Base-by-base conservation (phyloP, 2,797 vertebrate genomes). In the Halcyon badia region DNA sequence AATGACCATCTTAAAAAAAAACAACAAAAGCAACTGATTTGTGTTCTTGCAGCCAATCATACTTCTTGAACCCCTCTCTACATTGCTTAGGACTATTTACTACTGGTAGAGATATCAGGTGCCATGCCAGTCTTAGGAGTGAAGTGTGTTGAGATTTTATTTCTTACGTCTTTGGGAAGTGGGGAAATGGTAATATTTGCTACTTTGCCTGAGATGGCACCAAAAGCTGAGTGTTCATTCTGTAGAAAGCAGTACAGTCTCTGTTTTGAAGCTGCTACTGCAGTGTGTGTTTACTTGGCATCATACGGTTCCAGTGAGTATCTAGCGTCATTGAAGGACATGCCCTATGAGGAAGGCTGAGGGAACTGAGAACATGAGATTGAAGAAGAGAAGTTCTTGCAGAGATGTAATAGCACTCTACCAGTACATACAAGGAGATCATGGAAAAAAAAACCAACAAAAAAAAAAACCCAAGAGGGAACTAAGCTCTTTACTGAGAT, bases 161-260 rank as follows among this genome's bases (percentile, higher is more conserved):
- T 91, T 73, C 41, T 25, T 22, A 48, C 24, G 24, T 6, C 12
- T 84, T 52, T 75, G 31, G 20, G 33, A 41, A 61, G 17, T 41
- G 12, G 2, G 3, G 5, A 88, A 73, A 54, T 25, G 3, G 16
- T 86, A 83, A 69, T 6, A 5, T 66, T 83, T 78, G 9, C 9
- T 87, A 9, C 8, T 86, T 78, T 66, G 66, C 11, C 62, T 49
- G 33, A 65, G 26, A 7, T 30, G 22, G 22, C 22, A 44, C 35
- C 35, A 79, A 35, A 70, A 70, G 10, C 4, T 41, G n/a, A 60
- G n/a, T 33, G 20, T 51, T 48, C 14, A n/a, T 49, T 82, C 48
- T 30, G 28, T 0, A n/a, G 18, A 37, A 10, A 42, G 14, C 10
- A 75, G 26, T 22, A 73, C 0, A 0, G 8, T 11, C 18, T 82